A percentile compares a stretch with the other conserved stretches of the same genome.
Evolutionary conservation across 1,140 invertebrate species (phyloP).

Genomic region (Drosophila pruinosa): DNA sequence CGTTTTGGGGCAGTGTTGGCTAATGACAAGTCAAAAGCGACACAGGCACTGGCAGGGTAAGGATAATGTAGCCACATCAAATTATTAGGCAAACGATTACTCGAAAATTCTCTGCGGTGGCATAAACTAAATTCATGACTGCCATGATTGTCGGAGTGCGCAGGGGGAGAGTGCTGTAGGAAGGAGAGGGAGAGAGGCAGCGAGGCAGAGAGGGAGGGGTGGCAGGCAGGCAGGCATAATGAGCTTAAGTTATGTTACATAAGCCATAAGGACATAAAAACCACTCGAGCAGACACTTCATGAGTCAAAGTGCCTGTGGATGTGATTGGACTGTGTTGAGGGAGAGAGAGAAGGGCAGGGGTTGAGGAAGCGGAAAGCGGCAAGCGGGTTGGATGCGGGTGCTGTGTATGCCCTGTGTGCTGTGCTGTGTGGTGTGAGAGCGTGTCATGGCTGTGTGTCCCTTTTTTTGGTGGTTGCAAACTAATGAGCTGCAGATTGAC

Average conservation of each 20-base stretch:
- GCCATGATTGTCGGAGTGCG: conserved; percentile 56
- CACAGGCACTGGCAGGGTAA: background rate
- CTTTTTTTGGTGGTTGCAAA: conserved; percentile 66
- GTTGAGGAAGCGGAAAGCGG: background rate
- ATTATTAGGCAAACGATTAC: conserved; percentile 77
- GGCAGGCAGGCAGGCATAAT: conserved; percentile 54
- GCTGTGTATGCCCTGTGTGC: background rate
- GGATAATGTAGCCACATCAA: conserved; percentile 49
- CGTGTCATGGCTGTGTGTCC: conserved; percentile 15
- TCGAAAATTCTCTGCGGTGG: conserved; percentile 73
- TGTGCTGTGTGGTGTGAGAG: conserved; percentile 4
- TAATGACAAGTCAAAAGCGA: background rate
- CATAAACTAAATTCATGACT: conserved; percentile 82
- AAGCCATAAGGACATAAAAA: conserved; percentile 79
- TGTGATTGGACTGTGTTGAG: background rate
- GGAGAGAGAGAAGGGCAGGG: no score
- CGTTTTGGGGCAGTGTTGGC: background rate
- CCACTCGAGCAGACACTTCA: conserved; percentile 77
- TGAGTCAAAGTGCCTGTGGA: conserved; percentile 4
- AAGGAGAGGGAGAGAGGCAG: background rate
- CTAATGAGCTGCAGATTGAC: conserved; percentile 76
- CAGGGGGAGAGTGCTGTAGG: background rate
- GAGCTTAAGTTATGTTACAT: conserved; percentile 79
- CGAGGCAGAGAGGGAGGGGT: background rate
- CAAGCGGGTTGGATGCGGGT: conserved; percentile 13